Evolutionary conservation across 2,113 vertebrate genomes (phyloP).

Genomic region (Dunckerocampus dactyliophorus): DNA sequence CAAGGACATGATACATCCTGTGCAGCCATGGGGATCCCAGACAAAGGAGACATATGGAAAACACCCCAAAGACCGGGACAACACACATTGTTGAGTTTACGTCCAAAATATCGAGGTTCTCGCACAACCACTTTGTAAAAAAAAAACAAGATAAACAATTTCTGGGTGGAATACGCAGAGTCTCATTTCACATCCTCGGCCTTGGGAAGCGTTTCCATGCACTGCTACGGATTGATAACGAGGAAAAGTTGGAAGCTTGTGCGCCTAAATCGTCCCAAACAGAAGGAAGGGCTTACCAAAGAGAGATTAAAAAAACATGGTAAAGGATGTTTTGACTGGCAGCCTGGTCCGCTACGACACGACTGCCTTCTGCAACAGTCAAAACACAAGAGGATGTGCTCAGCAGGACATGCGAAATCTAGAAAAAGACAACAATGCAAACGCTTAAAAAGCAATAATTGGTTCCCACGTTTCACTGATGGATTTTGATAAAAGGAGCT

Average conservation of each 20-base stretch:
- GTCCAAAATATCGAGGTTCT: too few relatives aligned
- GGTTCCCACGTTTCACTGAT: too few relatives aligned
- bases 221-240: too few relatives aligned
- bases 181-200: too few relatives aligned
- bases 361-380: slow-evolving; percentile 5
- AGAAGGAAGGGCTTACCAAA: slow-evolving; percentile 2
- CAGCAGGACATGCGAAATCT: background rate
- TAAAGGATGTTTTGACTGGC: slow-evolving; percentile 39
- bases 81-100: background rate
- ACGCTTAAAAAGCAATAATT: too few relatives aligned
- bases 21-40: accelerated
- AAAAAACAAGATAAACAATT: too few relatives aligned
- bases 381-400: background rate
- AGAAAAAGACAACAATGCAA: background rate
- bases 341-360: background rate
- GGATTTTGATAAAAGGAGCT: too few relatives aligned
- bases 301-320: slow-evolving; percentile 6
- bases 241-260: too few relatives aligned
- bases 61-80: background rate
- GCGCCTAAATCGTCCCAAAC: too few relatives aligned
- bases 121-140: too few relatives aligned
- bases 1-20: slow-evolving; percentile 35
- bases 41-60: background rate
- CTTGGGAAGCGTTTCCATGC: too few relatives aligned
- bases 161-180: too few relatives aligned